Percentiles rank a stretch among this genome's conserved stretches.
Evolutionary conservation across 1,140 invertebrate genomes (phyloP).

Genomic region (Phthorimaea operculella): DNA sequence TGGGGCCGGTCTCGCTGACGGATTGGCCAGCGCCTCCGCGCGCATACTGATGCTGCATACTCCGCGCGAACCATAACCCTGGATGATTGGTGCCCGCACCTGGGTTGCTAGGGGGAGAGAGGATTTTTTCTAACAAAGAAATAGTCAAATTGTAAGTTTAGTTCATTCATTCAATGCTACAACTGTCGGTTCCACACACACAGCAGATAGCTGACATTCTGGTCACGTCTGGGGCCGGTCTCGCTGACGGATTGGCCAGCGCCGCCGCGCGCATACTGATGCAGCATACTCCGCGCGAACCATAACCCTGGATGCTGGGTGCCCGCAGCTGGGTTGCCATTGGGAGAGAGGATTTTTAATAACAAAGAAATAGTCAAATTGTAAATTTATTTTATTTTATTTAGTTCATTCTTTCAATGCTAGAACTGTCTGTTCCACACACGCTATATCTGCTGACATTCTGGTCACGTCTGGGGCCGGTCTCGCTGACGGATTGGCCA

Average conservation of each 20-base stretch:
- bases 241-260: conserved; percentile 31
- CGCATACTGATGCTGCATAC: conserved; percentile 30
- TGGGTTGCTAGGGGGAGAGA: no score
- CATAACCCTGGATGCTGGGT: conserved; percentile 19
- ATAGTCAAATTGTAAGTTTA: no score
- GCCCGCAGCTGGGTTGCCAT: no score
- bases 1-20: conserved; percentile 25
- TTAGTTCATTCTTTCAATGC: no score
- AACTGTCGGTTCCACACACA: no score
- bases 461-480: conserved; percentile 22
- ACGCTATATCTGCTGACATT: conserved; percentile 8
- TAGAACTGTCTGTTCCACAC: background rate
- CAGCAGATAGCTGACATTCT: conserved; percentile 12
- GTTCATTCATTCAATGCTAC: no score
- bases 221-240: conserved; percentile 24
- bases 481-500: conserved; percentile 31
- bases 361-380: no score
- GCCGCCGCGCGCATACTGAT: conserved; percentile 26
- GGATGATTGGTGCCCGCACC: no score
- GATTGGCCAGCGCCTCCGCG: conserved; percentile 20
- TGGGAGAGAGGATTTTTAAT: no score
- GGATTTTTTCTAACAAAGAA: no score
- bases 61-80: conserved; percentile 31
- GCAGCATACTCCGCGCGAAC: conserved; percentile 28
- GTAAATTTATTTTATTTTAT: no score